Conservation (phyloP, 2,888 invertebrate genomes). For the Amaurobius ferox region DNA sequence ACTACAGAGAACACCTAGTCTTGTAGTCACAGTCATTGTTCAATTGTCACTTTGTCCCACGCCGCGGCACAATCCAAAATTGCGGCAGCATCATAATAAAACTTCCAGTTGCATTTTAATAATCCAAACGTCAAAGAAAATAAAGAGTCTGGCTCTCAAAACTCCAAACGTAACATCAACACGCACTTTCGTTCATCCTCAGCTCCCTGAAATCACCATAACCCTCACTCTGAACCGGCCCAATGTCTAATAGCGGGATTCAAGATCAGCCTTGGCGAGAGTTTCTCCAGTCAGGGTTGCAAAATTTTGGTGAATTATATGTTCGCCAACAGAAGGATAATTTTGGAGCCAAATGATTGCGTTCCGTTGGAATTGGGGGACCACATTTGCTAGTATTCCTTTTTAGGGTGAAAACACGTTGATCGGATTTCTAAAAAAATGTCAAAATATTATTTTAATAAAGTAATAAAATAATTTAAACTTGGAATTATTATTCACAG, state of each 20-base stretch:
- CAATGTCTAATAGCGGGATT: neutral
- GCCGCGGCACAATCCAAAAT: neutral
- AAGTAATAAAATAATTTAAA: too few relatives aligned
- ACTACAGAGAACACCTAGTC: neutral
- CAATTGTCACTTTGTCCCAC: conserved; percentile 2
- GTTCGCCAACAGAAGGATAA: neutral
- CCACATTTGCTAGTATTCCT: too few relatives aligned
- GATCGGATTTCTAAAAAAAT: too few relatives aligned
- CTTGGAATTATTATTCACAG: too few relatives aligned
- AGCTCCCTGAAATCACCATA: neutral
- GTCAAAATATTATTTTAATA: too few relatives aligned
- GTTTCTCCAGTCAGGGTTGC: neutral
- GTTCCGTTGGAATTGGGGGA: too few relatives aligned
- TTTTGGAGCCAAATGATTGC: neutral
- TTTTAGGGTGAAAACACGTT: too few relatives aligned
- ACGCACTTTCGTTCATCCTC: neutral
- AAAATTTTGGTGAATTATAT: neutral
- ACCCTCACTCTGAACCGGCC: neutral
- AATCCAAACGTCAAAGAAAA: conserved; percentile 7
- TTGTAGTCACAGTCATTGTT: neutral
- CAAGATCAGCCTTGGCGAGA: conserved; percentile 1
- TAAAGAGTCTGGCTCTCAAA: neutral
- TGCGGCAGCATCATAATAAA: neutral
- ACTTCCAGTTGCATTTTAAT: neutral
- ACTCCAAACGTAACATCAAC: neutral